phyloP scores from a whole-genome alignment of 2,113 vertebrate genomes.

The Sarotherodon lohbergeri region DNA sequence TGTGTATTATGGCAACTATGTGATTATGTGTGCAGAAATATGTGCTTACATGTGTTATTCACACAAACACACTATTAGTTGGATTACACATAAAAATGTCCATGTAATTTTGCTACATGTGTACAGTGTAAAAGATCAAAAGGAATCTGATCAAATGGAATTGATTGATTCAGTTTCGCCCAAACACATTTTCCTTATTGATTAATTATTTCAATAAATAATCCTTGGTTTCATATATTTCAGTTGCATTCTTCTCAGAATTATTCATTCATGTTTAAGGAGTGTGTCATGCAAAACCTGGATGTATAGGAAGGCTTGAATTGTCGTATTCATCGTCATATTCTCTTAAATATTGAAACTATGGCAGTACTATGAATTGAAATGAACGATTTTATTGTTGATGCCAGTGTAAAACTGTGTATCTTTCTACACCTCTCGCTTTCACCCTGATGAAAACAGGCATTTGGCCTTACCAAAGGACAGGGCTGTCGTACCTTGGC shows the following conservation, averaged over 20 bases:
- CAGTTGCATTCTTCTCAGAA: not conserved
- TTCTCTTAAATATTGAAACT: constrained; percentile 36
- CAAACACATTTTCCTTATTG: not conserved
- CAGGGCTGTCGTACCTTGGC: not conserved
- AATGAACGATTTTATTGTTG: constrained; percentile 43
- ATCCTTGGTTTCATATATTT: not conserved
- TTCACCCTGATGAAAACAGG: constrained; percentile 42
- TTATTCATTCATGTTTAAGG: not conserved
- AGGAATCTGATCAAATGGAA: not conserved
- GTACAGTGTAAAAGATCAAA: not conserved
- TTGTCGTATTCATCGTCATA: constrained; percentile 49
- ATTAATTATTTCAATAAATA: not conserved
- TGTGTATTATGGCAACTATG: not conserved
- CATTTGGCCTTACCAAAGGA: constrained; percentile 58
- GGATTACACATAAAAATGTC: not conserved
- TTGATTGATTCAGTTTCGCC: not conserved
- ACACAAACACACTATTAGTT: not conserved
- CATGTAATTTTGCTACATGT: not conserved
- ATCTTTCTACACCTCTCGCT: constrained; percentile 15
- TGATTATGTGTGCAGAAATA: not conserved
- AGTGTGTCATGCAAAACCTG: constrained; percentile 14
- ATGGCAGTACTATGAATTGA: constrained; percentile 29
- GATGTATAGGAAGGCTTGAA: constrained; percentile 20
- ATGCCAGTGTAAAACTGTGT: constrained; percentile 32
- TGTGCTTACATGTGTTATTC: not conserved